These are phyloP conservation scores for Beris chalybata DNA, from an alignment of 2,888 invertebrate species.

Conservation along the genomic window DNA sequence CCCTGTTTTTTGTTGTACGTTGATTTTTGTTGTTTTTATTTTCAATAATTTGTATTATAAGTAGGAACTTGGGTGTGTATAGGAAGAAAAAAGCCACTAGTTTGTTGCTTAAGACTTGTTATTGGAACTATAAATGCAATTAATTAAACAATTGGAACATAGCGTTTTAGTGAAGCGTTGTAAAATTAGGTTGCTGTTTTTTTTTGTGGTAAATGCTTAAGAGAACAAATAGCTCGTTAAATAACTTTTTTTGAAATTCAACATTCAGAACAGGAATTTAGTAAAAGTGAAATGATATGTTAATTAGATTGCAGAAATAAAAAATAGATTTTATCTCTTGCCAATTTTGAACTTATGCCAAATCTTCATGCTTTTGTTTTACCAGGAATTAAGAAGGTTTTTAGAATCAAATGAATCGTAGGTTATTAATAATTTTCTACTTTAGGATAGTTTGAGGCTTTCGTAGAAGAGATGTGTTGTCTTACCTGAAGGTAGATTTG, in stretches of 20 bases:
- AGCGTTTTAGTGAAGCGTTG: background rate
- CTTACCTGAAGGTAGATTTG: conserved; percentile 58
- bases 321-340: conserved; percentile 7
- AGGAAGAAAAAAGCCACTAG: background rate
- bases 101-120: too few species aligned
- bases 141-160: background rate
- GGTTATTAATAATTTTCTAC: background rate
- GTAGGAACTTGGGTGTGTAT: background rate
- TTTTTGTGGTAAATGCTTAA: background rate
- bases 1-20: conserved; percentile 43
- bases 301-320: conserved; percentile 40
- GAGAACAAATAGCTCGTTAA: background rate
- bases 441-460: conserved; percentile 4
- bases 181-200: background rate
- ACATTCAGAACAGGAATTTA: conserved; percentile 21
- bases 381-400: background rate
- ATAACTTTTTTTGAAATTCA: background rate
- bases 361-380: background rate
- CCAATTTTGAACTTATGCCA: background rate
- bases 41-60: background rate
- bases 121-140: too few species aligned
- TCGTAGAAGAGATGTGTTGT: background rate
- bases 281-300: conserved; percentile 45
- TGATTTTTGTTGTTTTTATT: conserved; percentile 2
- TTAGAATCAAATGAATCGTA: background rate